Percentiles rank a stretch among this genome's conserved stretches.
Conservation (phyloP, 2,888 invertebrate genomes). For the Odontomyia ornata region DNA sequence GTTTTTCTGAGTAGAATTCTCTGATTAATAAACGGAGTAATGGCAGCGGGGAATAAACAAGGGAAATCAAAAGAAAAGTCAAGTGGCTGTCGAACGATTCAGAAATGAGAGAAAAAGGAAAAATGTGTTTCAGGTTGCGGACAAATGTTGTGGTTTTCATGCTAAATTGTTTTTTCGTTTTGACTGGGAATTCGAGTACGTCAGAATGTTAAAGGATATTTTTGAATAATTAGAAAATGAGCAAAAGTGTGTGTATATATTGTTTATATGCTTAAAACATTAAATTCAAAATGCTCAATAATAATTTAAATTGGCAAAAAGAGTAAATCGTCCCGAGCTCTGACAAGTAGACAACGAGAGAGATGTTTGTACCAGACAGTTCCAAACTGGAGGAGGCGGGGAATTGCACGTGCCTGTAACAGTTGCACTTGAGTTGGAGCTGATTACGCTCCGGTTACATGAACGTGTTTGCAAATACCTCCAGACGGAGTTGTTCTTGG, state of each 20-base stretch:
- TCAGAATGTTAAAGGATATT: background rate
- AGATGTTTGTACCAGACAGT: background rate
- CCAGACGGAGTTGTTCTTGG: no score
- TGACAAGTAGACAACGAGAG: background rate
- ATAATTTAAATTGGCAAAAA: no score
- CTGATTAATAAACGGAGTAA: background rate
- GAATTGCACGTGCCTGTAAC: constrained; percentile 9
- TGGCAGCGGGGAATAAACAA: background rate
- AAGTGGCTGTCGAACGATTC: background rate
- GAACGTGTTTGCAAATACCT: no score
- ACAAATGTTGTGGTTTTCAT: no score
- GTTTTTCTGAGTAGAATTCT: background rate
- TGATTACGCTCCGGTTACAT: no score
- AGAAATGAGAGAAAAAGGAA: background rate
- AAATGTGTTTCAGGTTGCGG: background rate
- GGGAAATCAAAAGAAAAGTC: constrained; percentile 9
- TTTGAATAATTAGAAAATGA: background rate
- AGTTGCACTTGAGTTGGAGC: background rate
- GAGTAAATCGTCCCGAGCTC: no score
- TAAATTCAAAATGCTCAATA: no score
- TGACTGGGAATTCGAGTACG: background rate
- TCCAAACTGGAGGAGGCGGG: background rate
- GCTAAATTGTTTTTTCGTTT: no score
- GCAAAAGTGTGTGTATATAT: no score
- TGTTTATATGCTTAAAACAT: no score